phyloP scores from a whole-genome alignment of 1,140 invertebrate genomes.

The Caenorhabditis inopinata region DNA sequence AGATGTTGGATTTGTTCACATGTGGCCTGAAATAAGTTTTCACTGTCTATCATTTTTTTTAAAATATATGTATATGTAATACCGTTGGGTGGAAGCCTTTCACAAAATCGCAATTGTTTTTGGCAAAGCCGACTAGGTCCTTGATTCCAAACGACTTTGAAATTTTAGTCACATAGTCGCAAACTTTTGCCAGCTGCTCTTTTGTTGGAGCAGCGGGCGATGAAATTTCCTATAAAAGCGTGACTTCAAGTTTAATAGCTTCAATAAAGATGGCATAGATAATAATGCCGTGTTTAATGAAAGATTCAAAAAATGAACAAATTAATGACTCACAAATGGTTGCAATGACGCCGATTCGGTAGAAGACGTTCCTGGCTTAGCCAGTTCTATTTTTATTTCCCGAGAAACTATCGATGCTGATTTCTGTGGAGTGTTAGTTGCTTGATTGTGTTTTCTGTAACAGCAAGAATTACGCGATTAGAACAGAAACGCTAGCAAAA shows the following conservation, averaged over 20 bases:
- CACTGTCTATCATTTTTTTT: no score
- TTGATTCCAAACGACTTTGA: conserved; percentile 1
- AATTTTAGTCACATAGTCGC: neutral
- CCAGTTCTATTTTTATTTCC: conserved; percentile 32
- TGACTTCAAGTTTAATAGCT: conserved; percentile 12
- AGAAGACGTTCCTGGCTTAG: neutral
- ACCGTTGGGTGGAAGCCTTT: conserved; percentile 16
- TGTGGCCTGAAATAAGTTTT: neutral
- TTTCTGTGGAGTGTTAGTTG: neutral
- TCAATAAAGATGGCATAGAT: neutral
- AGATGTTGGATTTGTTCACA: conserved; percentile 20
- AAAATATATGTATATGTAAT: neutral
- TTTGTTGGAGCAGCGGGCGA: neutral
- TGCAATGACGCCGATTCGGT: neutral
- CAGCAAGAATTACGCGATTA: no score
- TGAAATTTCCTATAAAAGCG: neutral
- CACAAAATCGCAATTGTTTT: neutral
- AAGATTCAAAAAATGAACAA: neutral
- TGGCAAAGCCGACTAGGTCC: conserved; percentile 5
- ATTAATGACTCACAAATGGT: neutral
- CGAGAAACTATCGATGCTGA: neutral
- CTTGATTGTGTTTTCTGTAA: conserved; percentile 29
- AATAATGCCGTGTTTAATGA: conserved; percentile 6
- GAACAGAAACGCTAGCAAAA: neutral
- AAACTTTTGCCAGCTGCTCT: conserved; percentile 12